These are phyloP conservation scores for Siderastrea siderea DNA, from an alignment of 92 coral and sea anemone species.

Conservation along the genomic window DNA sequence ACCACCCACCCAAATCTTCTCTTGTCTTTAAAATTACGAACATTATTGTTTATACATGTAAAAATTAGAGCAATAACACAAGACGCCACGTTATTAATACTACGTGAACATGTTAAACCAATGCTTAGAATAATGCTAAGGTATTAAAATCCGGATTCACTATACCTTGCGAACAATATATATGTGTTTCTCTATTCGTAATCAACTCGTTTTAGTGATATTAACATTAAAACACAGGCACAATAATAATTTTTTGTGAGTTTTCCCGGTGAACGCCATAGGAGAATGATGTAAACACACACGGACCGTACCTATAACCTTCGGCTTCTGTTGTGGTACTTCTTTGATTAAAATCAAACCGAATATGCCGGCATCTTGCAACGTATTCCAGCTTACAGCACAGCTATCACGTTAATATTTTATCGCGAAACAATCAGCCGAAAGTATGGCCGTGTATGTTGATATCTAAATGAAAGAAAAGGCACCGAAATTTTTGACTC, in stretches of 20 bases:
- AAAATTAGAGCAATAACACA: slow-evolving; percentile 69
- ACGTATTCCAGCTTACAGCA: not conserved
- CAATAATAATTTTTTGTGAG: not conserved
- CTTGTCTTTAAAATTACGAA: slow-evolving; percentile 56
- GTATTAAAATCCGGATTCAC: slow-evolving; percentile 34
- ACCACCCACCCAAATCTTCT: slow-evolving; percentile 46
- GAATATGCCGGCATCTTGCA: not conserved
- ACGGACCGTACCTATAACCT: not conserved
- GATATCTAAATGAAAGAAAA: slow-evolving; percentile 3
- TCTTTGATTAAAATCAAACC: slow-evolving; percentile 7
- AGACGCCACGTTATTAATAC: slow-evolving; percentile 36
- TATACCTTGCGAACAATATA: slow-evolving; percentile 14
- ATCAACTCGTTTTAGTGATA: slow-evolving; percentile 30
- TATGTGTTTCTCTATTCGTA: slow-evolving; percentile 5
- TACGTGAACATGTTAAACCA: slow-evolving; percentile 27
- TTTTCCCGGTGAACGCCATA: slow-evolving; percentile 1
- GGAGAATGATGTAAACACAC: not conserved
- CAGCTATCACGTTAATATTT: slow-evolving; percentile 5
- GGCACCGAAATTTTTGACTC: not conserved
- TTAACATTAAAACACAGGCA: slow-evolving; percentile 11
- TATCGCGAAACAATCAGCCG: slow-evolving; percentile 14
- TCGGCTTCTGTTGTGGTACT: not conserved
- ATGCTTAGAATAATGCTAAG: slow-evolving; percentile 13
- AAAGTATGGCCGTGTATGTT: slow-evolving; percentile 13
- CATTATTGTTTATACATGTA: slow-evolving; percentile 85